Evolutionary conservation across 2,797 vertebrate species (phyloP).

Genomic region (Squalus acanthias): DNA sequence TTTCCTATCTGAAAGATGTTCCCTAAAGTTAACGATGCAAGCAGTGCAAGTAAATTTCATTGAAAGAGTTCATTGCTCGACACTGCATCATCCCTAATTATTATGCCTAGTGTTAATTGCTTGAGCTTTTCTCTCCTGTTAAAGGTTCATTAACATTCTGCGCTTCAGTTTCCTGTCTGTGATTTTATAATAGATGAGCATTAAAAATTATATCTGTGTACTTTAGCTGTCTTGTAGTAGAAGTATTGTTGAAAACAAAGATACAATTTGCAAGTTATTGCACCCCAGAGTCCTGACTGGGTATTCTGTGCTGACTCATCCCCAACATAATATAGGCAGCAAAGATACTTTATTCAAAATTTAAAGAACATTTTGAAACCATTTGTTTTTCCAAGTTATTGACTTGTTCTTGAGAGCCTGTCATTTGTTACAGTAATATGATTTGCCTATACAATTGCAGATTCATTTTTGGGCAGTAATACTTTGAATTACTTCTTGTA

Average conservation of each 20-base stretch:
- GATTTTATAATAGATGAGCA: neutral
- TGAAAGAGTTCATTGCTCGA: neutral
- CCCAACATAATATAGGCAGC: neutral
- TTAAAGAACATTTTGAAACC: conserved; percentile 9
- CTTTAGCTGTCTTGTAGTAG: neutral
- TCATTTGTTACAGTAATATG: neutral
- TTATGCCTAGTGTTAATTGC: neutral
- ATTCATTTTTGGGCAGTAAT: neutral
- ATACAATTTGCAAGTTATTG: neutral
- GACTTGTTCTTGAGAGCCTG: neutral
- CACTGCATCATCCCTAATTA: neutral
- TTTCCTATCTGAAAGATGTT: neutral
- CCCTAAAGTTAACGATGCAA: neutral
- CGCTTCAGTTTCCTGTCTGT: no score
- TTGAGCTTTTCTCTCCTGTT: neutral
- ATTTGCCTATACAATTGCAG: neutral
- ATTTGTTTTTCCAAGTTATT: neutral
- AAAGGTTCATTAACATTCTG: neutral
- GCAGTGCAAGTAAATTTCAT: neutral
- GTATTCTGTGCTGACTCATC: neutral
- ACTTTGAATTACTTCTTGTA: neutral
- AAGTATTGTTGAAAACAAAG: neutral
- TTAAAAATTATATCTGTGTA: neutral
- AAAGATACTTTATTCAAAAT: neutral
- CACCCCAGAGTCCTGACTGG: neutral